Evolutionary conservation across 2,113 vertebrate genomes (phyloP).

Genomic region (Ictalurus furcatus): DNA sequence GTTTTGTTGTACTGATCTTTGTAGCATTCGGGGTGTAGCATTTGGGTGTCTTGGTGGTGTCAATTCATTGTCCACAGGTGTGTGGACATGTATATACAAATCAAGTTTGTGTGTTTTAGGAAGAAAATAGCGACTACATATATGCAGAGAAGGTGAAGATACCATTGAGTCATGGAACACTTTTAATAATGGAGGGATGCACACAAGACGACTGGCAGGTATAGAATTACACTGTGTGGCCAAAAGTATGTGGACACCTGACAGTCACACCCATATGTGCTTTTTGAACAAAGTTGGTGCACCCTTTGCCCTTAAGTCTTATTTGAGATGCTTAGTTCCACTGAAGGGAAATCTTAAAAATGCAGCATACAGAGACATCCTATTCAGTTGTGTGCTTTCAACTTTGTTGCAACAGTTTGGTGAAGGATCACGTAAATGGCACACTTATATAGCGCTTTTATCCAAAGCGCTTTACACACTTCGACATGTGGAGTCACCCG

Average conservation of each 20-base stretch:
- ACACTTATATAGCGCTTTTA: too few relatives aligned
- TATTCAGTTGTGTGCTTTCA: background rate
- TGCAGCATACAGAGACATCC: background rate
- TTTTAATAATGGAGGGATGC: slow-evolving; percentile 92
- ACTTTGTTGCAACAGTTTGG: background rate
- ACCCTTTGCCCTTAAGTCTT: background rate
- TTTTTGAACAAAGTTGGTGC: background rate
- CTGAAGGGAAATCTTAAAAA: background rate
- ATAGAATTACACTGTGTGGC: slow-evolving; percentile 10
- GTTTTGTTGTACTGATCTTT: background rate
- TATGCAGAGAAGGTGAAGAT: slow-evolving; percentile 81
- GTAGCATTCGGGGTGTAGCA: background rate
- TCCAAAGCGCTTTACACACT: too few relatives aligned
- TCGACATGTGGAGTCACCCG: too few relatives aligned
- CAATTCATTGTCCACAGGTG: background rate
- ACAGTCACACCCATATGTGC: background rate
- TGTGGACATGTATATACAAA: background rate
- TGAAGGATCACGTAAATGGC: too few relatives aligned
- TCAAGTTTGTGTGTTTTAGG: slow-evolving; percentile 69
- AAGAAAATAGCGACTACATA: slow-evolving; percentile 85
- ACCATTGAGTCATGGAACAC: slow-evolving; percentile 85
- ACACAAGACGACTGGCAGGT: slow-evolving; percentile 96
- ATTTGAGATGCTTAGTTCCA: background rate
- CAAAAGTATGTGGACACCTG: background rate
- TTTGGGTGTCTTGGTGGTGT: background rate